These are phyloP conservation scores for Cyphomyrmex costatus DNA, from an alignment of 1,140 invertebrate species.

Conservation along the genomic window DNA sequence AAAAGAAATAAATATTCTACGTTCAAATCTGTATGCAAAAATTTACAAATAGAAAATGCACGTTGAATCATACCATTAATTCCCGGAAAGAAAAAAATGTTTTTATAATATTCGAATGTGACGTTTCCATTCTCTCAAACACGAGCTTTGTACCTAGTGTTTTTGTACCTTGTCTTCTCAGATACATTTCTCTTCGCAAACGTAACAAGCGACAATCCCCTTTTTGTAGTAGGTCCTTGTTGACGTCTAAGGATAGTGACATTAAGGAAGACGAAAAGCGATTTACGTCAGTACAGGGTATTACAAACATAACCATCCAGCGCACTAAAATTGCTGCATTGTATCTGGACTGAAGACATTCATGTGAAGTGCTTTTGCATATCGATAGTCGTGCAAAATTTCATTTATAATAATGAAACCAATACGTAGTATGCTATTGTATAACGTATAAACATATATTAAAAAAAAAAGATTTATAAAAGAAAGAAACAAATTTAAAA, in stretches of 20 bases:
- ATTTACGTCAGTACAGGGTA: conserved; percentile 42
- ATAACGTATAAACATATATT: neutral
- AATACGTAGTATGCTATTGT: neutral
- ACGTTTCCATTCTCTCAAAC: neutral
- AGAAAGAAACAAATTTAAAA: neutral
- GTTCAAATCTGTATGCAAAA: neutral
- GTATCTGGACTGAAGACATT: neutral
- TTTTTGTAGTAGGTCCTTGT: conserved; percentile 47
- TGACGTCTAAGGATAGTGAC: conserved; percentile 42
- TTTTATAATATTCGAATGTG: neutral
- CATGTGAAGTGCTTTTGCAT: neutral
- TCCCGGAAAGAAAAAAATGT: conserved; percentile 21
- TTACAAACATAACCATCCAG: conserved; percentile 23
- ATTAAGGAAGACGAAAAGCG: conserved; percentile 51
- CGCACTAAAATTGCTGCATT: conserved; percentile 28
- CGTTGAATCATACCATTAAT: neutral
- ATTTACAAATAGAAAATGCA: neutral
- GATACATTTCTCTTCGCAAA: conserved; percentile 47
- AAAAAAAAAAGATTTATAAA: neutral
- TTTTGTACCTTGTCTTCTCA: conserved; percentile 24
- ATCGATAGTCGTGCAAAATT: neutral
- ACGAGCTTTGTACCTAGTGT: neutral
- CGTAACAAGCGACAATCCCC: conserved; percentile 52
- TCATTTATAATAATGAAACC: conserved; percentile 7
- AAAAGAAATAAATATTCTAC: neutral